phyloP scores from a whole-genome alignment of 1,140 invertebrate species.

The Ceratina japonica region DNA sequence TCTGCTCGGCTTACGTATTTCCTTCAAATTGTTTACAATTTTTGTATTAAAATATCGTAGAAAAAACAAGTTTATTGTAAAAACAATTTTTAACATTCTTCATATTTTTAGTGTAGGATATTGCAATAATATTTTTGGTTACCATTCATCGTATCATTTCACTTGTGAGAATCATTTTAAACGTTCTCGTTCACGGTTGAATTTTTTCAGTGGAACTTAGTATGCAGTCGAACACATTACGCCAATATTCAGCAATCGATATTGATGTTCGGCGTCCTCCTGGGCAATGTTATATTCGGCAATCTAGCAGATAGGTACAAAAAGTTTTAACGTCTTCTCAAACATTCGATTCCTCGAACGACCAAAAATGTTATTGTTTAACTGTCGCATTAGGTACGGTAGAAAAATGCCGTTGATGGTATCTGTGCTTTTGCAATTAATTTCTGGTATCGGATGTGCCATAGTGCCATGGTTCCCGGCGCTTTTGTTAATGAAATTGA shows the following conservation, averaged over 20 bases:
- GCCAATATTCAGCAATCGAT: constrained; percentile 86
- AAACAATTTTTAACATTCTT: neutral
- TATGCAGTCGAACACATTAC: constrained; percentile 82
- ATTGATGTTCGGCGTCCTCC: constrained; percentile 87
- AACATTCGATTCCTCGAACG: neutral
- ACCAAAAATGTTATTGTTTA: neutral
- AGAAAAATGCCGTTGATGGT: constrained; percentile 87
- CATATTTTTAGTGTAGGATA: neutral
- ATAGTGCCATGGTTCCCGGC: constrained; percentile 79
- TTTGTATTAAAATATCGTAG: neutral
- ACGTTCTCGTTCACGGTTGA: constrained; percentile 19
- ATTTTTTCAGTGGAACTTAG: constrained; percentile 83
- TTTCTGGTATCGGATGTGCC: constrained; percentile 80
- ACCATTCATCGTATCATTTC: neutral
- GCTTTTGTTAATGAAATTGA: constrained; percentile 78
- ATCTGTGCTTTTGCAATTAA: constrained; percentile 84
- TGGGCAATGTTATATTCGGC: constrained; percentile 86
- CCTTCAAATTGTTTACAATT: neutral
- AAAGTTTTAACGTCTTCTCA: neutral
- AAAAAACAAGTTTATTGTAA: neutral
- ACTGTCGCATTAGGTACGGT: constrained; percentile 82
- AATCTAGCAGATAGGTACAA: constrained; percentile 84
- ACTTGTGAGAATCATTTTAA: constrained; percentile 5
- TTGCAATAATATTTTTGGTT: no score
- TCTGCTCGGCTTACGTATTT: neutral